Base-by-base conservation (phyloP, 2,113 vertebrate species). In the Eupsittula cactorum region DNA sequence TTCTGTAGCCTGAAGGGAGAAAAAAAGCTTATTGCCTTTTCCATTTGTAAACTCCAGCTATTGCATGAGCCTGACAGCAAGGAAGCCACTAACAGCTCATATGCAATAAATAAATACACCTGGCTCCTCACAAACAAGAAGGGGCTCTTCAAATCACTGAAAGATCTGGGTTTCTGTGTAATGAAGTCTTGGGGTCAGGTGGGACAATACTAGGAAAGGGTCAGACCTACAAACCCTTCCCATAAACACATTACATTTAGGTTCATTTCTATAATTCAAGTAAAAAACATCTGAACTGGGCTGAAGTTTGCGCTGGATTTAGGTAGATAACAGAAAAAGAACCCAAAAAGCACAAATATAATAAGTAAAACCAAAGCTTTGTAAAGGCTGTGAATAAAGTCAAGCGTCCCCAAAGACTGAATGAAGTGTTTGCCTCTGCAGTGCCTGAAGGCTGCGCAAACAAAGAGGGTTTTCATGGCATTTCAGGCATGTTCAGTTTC, bases 131-230 rank as follows among this genome's bases (percentile, higher is more conserved):
- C 42, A 11, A 14, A 16, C 9, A 21, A 31, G 6, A 46, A 7
- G 27, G 24, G 18, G 37, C 59, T 6, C 55, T 57, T 47, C 41
- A 46, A 3, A 17, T 16, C 50, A 3, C 27, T 3, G 1, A 6
- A 17, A 60, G 19, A 9, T 41, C 28, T 10, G 33, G 16, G 6
- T 21, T 60, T 12, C 13, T 21, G 7, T 49, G 3, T 10, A 37
- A 6, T 0, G 19, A 42, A 41, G 11, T 25, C 71, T 6, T 6
- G 8, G 59, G 62, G 28, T 16, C 28, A 23, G 47, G 13, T 0
- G 23, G 33, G 69, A 24, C 3, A 4, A 2, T 9, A 20, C 1
- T 7, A 3, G 1, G 13, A 14, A 5, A 64, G 16, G 70, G 55
- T 10, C 62, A 70, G 62, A 57, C 7, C 21, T 6, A 13, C 23